Conservation (phyloP, 2,113 vertebrate genomes). For the Chamaetylas fuelleborni region DNA sequence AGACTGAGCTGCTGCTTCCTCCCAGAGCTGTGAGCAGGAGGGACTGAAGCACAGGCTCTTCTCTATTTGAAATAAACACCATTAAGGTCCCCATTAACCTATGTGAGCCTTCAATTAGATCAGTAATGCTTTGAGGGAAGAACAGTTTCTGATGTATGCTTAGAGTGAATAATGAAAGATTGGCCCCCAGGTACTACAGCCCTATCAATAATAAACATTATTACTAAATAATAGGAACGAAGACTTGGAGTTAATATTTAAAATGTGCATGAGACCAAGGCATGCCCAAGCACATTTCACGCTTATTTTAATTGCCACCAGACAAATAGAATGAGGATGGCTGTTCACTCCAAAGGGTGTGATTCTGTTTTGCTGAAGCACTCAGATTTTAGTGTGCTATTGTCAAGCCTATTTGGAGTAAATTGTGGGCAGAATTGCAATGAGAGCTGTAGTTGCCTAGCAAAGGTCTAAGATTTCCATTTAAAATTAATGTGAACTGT, state of each 20-base stretch:
- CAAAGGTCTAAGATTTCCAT: constrained; percentile 66
- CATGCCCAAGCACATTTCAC: constrained; percentile 45
- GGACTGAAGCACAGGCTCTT: neutral
- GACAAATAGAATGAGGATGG: constrained; percentile 28
- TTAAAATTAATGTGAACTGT: constrained; percentile 64
- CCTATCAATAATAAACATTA: constrained; percentile 57
- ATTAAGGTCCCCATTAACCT: constrained; percentile 25
- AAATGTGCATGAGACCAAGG: constrained; percentile 35
- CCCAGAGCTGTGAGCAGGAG: neutral
- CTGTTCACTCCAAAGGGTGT: neutral
- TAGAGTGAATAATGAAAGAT: constrained; percentile 22
- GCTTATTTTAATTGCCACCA: constrained; percentile 51
- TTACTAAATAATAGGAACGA: constrained; percentile 45
- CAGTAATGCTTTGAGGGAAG: constrained; percentile 2
- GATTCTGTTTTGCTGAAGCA: constrained; percentile 54
- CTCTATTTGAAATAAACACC: neutral
- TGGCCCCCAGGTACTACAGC: constrained; percentile 30
- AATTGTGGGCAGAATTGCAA: constrained; percentile 55
- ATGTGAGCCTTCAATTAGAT: constrained; percentile 12
- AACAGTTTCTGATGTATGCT: neutral
- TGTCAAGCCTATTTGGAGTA: constrained; percentile 44
- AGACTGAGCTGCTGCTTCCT: neutral
- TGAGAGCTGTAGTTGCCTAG: constrained; percentile 58
- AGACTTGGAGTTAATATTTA: constrained; percentile 12
- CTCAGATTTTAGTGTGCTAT: constrained; percentile 11